These are phyloP conservation scores for Podilymbus podiceps DNA, from an alignment of 2,113 vertebrate genomes.

Conservation along the genomic window DNA sequence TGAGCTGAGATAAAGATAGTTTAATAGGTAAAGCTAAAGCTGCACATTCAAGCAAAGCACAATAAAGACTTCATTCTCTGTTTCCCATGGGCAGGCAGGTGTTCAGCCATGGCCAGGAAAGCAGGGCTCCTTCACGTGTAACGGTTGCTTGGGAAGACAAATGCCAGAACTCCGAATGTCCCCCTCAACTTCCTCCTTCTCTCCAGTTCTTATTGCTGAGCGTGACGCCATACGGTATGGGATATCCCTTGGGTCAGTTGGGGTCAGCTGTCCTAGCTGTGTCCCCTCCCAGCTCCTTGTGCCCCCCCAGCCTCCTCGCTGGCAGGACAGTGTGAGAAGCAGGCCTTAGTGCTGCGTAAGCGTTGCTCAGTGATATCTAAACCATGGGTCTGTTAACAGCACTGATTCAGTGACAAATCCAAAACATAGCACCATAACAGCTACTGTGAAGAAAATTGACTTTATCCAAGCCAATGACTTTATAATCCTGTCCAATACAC, in stretches of 20 bases:
- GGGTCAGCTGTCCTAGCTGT: background rate
- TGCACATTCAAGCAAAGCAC: rapidly evolving
- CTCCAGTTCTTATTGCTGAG: background rate
- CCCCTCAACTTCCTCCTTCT: background rate
- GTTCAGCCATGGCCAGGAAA: background rate
- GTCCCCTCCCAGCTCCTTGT: background rate
- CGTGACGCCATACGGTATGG: background rate
- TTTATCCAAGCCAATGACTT: background rate
- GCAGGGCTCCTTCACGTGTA: rapidly evolving
- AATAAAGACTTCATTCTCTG: background rate
- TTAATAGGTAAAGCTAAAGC: background rate
- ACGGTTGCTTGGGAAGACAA: background rate
- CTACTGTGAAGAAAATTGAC: background rate
- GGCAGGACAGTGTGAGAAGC: background rate
- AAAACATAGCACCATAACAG: background rate
- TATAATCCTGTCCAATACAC: background rate
- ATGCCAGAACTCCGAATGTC: rapidly evolving
- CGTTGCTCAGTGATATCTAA: background rate
- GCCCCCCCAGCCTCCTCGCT: background rate
- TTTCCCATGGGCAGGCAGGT: too few relatives aligned
- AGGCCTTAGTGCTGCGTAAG: background rate
- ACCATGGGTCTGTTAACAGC: background rate
- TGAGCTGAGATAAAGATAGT: background rate
- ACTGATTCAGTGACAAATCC: background rate
- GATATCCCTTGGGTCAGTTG: background rate